Evolutionary conservation across 2,797 vertebrate species (phyloP).

Genomic region (Chaetodon trifasciatus): DNA sequence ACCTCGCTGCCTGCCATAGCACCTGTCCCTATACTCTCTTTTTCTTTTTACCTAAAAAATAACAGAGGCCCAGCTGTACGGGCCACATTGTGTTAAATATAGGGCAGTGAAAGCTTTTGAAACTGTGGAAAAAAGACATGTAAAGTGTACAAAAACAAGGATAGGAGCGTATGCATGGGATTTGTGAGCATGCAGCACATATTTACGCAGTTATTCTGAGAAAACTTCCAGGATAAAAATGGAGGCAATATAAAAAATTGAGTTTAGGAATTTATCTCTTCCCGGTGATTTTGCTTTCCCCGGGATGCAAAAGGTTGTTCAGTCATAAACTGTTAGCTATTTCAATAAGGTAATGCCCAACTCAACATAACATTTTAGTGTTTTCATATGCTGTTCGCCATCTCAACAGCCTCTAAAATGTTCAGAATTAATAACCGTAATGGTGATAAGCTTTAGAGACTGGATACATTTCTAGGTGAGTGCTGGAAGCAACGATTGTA

Average conservation of each 20-base stretch:
- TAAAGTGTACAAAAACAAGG: not conserved
- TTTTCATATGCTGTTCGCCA: not conserved
- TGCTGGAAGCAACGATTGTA: conserved; percentile 26
- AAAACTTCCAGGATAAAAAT: not conserved
- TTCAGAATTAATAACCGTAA: conserved; percentile 16
- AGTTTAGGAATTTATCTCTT: conserved; percentile 1
- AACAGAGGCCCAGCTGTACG: conserved; percentile 40
- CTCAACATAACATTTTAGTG: not conserved
- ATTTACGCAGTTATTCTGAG: not conserved
- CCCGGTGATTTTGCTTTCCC: conserved; percentile 8
- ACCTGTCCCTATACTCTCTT: conserved; percentile 71
- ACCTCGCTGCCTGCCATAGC: conserved; percentile 72
- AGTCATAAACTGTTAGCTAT: not conserved
- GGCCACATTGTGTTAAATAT: conserved; percentile 30
- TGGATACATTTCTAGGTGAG: conserved; percentile 23
- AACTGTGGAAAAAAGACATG: not conserved
- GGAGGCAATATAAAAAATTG: not conserved
- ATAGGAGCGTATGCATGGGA: not conserved
- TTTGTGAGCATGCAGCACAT: not conserved
- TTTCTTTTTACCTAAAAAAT: conserved; percentile 58
- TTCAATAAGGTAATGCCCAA: conserved; percentile 3
- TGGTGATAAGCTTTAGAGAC: conserved; percentile 35
- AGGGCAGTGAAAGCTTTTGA: conserved; percentile 16
- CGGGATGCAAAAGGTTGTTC: conserved; percentile 6
- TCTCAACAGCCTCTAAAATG: conserved; percentile 1